Base-by-base conservation (phyloP, 1,140 invertebrate species). In the Calephelis virginiensis region DNA sequence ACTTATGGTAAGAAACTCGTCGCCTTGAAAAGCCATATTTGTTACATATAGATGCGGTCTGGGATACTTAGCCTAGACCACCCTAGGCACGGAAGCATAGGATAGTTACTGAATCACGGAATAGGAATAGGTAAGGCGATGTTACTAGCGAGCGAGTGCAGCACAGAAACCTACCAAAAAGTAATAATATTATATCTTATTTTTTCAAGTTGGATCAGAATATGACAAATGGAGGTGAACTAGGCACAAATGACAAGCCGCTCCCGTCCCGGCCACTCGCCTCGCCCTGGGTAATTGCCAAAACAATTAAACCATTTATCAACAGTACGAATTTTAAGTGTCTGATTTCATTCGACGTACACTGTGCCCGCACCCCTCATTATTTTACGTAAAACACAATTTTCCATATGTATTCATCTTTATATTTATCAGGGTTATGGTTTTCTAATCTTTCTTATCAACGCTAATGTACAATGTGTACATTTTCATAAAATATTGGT, bases 251-350 rank as follows among this genome's bases (percentile, higher is more conserved):
- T 68, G 63, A 53, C 53, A 17, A 53, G 61, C 60, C 68, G 68
- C 71, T 63, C 69, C 71, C 71, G 66, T 43, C 10, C 59, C 45
- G 61, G 50, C 61, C 40, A 61, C 60, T 69, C 49, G 63, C 63
- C 63, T 50, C 73, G 49, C 63, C 63, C 71, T 68, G 71, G 75
- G 73, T 87, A 86, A 88, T 86, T 83, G 85, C 83, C 77, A 81
- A 82, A 84, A 88, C 84, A 89, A 86, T 89, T 89, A 84, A 78
- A 83, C 75, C 80, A 78, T 85, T 83, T 83, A 89, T 86, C 84
- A 89, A 85, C 83, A 82, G 80, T 78, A 84, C 78, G 76, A 85
- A 85, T 83, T 84, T 80, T 83, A 86, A 85, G 82, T 82, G 82
- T 86, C 80, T 75, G 84, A 81, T 86, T 86, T 77, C 81, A 74